phyloP scores from a whole-genome alignment of 2,888 invertebrate species.

The Noctua pronuba region DNA sequence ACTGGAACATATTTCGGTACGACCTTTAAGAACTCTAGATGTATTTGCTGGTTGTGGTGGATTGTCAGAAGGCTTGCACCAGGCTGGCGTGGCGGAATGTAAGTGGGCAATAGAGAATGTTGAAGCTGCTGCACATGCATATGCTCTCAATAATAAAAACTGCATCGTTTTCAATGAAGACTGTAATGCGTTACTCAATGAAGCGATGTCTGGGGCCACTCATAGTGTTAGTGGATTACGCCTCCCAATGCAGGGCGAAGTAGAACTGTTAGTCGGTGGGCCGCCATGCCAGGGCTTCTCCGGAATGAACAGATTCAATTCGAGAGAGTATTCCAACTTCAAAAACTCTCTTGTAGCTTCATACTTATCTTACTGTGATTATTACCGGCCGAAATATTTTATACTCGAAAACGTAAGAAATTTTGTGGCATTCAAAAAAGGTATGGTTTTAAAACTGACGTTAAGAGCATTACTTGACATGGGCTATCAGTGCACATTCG shows the following conservation, averaged over 20 bases:
- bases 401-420: conserved; percentile 96
- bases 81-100: conserved; percentile 92
- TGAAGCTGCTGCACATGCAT: conserved; percentile 94
- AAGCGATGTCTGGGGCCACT: conserved; percentile 92
- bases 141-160: conserved; percentile 93
- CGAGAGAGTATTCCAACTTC: conserved; percentile 95
- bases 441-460: conserved; percentile 95
- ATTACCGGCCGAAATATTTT: conserved; percentile 95
- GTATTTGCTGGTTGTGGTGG: conserved; percentile 97
- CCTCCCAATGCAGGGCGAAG: conserved; percentile 94
- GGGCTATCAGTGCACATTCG: conserved; percentile 97
- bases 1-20: conserved; percentile 77
- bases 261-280: conserved; percentile 95
- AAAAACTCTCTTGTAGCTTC: conserved; percentile 96
- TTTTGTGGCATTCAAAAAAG: conserved; percentile 95
- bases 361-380: conserved; percentile 96
- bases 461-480: conserved; percentile 94
- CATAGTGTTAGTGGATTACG: conserved; percentile 88
- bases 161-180: conserved; percentile 95
- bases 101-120: conserved; percentile 96
- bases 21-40: conserved; percentile 93
- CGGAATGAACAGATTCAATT: conserved; percentile 97
- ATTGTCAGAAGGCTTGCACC: conserved; percentile 93
- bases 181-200: conserved; percentile 93
- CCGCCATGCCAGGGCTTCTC: conserved; percentile 97